Evolutionary conservation across 2,113 vertebrate genomes (phyloP).

Genomic region (Cyprinodon tularosa): DNA sequence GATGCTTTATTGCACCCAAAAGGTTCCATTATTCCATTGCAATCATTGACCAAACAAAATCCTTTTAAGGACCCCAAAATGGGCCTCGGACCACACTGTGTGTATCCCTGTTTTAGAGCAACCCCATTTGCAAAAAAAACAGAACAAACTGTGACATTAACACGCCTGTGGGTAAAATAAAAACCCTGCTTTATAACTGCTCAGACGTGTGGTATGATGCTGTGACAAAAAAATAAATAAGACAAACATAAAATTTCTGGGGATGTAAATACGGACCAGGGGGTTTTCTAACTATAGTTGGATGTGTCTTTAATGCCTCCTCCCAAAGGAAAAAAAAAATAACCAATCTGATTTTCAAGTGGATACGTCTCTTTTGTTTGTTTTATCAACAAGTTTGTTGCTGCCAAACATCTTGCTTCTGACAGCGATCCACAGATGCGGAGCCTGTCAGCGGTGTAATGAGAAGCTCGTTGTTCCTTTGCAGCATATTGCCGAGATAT

Average conservation of each 20-base stretch:
- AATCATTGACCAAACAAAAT: not conserved
- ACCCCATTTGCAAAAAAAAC: not conserved
- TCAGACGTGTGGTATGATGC: not conserved
- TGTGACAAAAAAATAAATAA: not conserved
- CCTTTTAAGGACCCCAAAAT: not conserved
- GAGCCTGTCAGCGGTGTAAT: conserved; percentile 59
- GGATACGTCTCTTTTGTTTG: conserved; percentile 12
- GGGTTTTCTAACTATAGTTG: conserved; percentile 14
- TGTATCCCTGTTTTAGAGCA: not conserved
- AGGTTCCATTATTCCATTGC: not conserved
- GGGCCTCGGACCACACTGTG: not conserved
- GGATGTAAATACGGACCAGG: not conserved
- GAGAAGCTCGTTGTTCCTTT: conserved; percentile 61
- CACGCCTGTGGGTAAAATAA: not conserved
- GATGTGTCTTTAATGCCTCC: conserved; percentile 2
- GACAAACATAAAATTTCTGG: not conserved
- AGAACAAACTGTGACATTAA: not conserved
- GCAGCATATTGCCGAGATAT: conserved; percentile 74
- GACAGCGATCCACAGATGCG: conserved; percentile 46
- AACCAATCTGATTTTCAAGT: conserved; percentile 39
- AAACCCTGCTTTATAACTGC: not conserved
- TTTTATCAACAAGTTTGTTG: conserved; percentile 61
- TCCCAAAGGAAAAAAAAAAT: conserved; percentile 14
- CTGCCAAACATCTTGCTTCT: conserved; percentile 49
- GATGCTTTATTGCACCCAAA: not conserved